A percentile compares a stretch with the other conserved stretches of the same genome.
These are phyloP conservation scores for Junonia oenone DNA, from an alignment of 2,888 invertebrate species.

Conservation along the genomic window DNA sequence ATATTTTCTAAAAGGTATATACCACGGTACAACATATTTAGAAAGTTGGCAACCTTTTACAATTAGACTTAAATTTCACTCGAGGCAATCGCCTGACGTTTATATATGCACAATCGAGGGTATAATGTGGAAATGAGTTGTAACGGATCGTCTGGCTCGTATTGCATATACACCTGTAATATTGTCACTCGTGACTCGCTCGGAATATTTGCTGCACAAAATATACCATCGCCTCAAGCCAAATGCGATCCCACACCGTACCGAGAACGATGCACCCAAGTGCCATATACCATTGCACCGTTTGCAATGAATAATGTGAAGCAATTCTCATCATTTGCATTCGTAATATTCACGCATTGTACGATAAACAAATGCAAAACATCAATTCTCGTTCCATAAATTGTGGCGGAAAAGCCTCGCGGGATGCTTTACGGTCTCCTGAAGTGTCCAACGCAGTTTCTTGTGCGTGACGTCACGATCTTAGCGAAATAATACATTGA, in stretches of 20 bases:
- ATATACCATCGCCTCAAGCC: constrained; percentile 43
- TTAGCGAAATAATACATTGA: constrained; percentile 36
- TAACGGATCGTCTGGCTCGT: constrained; percentile 3
- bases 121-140: constrained; percentile 8
- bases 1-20: too few relatives aligned
- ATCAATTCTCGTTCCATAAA: constrained; percentile 17
- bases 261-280: constrained; percentile 10
- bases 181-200: constrained; percentile 48
- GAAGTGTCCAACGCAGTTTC: constrained; percentile 47
- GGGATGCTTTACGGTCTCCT: constrained; percentile 52
- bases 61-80: neutral
- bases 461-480: constrained; percentile 58
- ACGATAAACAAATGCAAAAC: constrained; percentile 15
- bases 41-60: neutral
- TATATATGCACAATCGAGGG: neutral
- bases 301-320: constrained; percentile 8
- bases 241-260: constrained; percentile 33
- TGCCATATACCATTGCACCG: neutral
- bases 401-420: constrained; percentile 40
- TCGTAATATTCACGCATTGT: constrained; percentile 17
- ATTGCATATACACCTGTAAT: constrained; percentile 35
- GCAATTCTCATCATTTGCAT: constrained; percentile 4
- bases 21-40: neutral
- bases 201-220: constrained; percentile 48
- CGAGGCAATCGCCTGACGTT: neutral